Conservation (phyloP, 2,888 invertebrate genomes). For the Cheilosia impressa region DNA sequence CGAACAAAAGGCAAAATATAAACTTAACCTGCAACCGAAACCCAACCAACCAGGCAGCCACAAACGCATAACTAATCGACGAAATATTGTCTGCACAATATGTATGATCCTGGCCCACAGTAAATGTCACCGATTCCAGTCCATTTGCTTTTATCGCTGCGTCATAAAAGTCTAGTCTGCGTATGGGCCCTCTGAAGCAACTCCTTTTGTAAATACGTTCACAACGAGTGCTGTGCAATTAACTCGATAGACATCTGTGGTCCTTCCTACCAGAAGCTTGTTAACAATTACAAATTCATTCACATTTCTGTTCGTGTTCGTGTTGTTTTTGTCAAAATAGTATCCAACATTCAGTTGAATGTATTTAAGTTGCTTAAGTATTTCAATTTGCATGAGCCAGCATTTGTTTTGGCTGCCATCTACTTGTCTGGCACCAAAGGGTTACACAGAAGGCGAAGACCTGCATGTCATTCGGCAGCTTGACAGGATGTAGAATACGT, state of each 20-base stretch:
- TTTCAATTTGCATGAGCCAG: conserved; percentile 48
- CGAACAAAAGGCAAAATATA: conserved; percentile 6
- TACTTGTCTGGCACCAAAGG: not conserved
- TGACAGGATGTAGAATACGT: conserved; percentile 45
- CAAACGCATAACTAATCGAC: conserved; percentile 48
- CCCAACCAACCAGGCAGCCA: conserved; percentile 41
- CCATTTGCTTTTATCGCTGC: conserved; percentile 42
- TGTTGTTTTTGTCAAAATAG: conserved; percentile 2
- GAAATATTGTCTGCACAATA: conserved; percentile 40
- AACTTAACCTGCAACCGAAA: conserved; percentile 38
- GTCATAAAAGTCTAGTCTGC: conserved; percentile 39
- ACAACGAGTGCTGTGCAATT: conserved; percentile 20
- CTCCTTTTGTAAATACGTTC: conserved; percentile 22
- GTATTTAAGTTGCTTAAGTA: conserved; percentile 1
- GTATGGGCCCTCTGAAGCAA: conserved; percentile 36
- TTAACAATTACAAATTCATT: conserved; percentile 57
- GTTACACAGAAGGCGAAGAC: conserved; percentile 10
- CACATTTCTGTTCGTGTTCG: conserved; percentile 5
- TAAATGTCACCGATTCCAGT: conserved; percentile 29
- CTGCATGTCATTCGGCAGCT: conserved; percentile 33
- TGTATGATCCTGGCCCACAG: conserved; percentile 15
- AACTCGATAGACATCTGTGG: conserved; percentile 30
- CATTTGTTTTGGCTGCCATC: conserved; percentile 43
- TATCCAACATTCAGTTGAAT: conserved; percentile 2
- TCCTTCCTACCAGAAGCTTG: not conserved